phyloP scores from a whole-genome alignment of 2,888 invertebrate species.

The Perithous albicinctus region DNA sequence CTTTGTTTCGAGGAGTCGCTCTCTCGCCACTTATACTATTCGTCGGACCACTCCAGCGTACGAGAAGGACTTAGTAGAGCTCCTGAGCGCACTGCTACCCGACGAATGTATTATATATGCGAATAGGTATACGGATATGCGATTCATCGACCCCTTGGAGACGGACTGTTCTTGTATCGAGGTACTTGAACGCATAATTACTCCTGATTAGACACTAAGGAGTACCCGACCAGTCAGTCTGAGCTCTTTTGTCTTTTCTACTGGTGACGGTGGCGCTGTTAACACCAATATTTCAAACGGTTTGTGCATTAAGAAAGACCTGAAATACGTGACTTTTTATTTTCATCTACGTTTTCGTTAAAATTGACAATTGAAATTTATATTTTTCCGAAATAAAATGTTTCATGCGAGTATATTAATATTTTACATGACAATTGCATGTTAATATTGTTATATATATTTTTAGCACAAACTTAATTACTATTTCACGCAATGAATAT shows the following conservation, averaged over 20 bases:
- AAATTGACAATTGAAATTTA: too few relatives aligned
- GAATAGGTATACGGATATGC: constrained; percentile 23
- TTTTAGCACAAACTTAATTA: too few relatives aligned
- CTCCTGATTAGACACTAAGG: constrained; percentile 45
- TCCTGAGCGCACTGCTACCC: constrained; percentile 27
- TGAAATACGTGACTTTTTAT: too few relatives aligned
- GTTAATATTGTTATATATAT: too few relatives aligned
- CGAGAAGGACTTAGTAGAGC: constrained; percentile 44
- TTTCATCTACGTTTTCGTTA: too few relatives aligned
- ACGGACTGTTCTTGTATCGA: constrained; percentile 44
- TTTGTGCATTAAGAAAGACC: too few relatives aligned
- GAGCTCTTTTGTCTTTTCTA: constrained; percentile 9
- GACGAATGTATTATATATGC: constrained; percentile 52
- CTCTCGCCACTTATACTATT: constrained; percentile 52
- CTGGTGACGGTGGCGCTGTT: neutral
- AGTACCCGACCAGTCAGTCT: neutral
- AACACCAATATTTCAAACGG: too few relatives aligned
- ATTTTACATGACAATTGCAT: too few relatives aligned
- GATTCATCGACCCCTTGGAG: constrained; percentile 37
- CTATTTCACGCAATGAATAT: too few relatives aligned
- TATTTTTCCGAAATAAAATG: too few relatives aligned
- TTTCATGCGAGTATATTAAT: too few relatives aligned
- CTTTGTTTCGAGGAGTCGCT: constrained; percentile 76
- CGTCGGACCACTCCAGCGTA: constrained; percentile 41
- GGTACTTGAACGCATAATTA: constrained; percentile 51